phyloP scores from a whole-genome alignment of 2,888 invertebrate species.

The Pedicia rivosa region DNA sequence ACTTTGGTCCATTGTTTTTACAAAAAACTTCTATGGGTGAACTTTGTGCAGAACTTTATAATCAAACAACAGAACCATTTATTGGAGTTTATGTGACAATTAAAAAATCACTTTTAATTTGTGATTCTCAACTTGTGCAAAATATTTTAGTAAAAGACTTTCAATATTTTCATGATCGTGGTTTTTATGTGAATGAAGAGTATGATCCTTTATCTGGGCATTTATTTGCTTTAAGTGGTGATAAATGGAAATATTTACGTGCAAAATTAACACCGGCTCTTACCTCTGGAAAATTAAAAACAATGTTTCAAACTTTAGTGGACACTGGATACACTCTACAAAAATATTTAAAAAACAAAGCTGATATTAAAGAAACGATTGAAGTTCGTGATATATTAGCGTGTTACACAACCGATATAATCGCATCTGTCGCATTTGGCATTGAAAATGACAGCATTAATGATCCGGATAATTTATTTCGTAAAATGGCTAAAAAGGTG shows the following conservation, averaged over 20 bases:
- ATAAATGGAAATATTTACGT: constrained; percentile 40
- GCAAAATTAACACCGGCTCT: constrained; percentile 42
- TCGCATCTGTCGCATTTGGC: constrained; percentile 24
- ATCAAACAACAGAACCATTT: constrained; percentile 18
- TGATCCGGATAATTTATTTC: constrained; percentile 16
- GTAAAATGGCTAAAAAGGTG: constrained; percentile 23
- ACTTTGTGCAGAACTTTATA: constrained; percentile 37
- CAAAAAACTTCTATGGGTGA: constrained; percentile 39
- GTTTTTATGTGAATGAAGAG: constrained; percentile 35
- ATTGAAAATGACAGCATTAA: constrained; percentile 18
- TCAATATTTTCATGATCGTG: constrained; percentile 40
- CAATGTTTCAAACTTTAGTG: constrained; percentile 38
- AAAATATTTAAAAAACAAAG: constrained; percentile 27
- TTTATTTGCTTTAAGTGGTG: constrained; percentile 37
- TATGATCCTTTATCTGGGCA: constrained; percentile 39
- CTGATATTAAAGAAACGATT: constrained; percentile 21
- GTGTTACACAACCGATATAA: constrained; percentile 22
- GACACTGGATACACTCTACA: constrained; percentile 34
- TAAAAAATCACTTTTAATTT: constrained; percentile 36
- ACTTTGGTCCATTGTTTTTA: constrained; percentile 35
- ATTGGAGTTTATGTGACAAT: constrained; percentile 40
- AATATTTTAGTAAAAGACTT: constrained; percentile 40
- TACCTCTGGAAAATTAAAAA: constrained; percentile 41
- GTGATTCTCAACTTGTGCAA: constrained; percentile 40
- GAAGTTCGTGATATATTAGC: constrained; percentile 27